These are phyloP conservation scores for Vanessa cardui DNA, from an alignment of 2,888 invertebrate genomes.

Conservation along the genomic window DNA sequence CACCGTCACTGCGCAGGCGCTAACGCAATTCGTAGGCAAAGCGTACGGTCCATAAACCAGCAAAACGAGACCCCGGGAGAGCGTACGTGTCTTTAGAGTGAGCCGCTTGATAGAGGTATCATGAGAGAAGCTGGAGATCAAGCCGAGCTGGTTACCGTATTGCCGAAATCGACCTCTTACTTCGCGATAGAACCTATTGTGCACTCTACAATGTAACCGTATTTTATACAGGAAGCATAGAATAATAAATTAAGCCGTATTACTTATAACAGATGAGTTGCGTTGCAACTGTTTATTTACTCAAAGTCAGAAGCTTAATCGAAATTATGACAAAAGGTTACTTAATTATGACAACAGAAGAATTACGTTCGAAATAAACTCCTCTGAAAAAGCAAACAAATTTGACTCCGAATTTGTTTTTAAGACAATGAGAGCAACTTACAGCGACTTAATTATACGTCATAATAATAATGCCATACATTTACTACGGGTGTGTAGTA, in stretches of 20 bases:
- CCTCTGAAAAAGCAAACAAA: no score
- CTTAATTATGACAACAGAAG: no score
- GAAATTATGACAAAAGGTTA: no score
- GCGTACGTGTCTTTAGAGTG: background rate
- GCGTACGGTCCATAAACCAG: conserved; percentile 52
- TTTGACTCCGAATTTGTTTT: no score
- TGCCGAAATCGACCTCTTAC: conserved; percentile 66
- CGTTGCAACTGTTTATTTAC: no score
- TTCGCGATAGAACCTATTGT: conserved; percentile 45
- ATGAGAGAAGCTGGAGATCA: conserved; percentile 46
- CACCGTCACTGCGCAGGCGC: conserved; percentile 76
- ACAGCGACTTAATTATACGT: no score
- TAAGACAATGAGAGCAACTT: no score
- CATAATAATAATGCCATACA: no score
- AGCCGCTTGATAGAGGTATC: conserved; percentile 5
- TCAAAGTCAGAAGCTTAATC: no score
- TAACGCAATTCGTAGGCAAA: conserved; percentile 65
- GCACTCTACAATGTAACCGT: background rate
- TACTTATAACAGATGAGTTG: no score
- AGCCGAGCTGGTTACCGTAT: conserved; percentile 46
- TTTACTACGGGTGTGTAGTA: no score
- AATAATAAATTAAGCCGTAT: background rate
- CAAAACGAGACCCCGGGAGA: conserved; percentile 45
- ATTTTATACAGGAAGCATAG: background rate
- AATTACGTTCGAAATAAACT: no score